Base-by-base conservation (phyloP, 2,797 vertebrate species). In the Coreius guichenoti region DNA sequence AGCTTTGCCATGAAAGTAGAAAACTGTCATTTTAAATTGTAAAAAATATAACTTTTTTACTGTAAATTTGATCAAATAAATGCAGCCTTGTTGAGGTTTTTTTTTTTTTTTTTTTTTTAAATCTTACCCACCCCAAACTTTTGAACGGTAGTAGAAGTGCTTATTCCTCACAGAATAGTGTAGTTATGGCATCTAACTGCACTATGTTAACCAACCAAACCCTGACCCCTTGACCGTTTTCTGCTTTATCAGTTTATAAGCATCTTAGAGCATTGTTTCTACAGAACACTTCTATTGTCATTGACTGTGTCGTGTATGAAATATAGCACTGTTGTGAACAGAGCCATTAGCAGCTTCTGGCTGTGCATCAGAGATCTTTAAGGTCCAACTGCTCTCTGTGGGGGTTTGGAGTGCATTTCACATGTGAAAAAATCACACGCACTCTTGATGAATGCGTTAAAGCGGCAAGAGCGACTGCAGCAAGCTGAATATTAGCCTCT, bases 401-500 rank as follows among this genome's bases (percentile, higher is more conserved):
- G 79, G 67, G 80, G 31, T 80, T 68, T 69, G 31, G 26, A 61
- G 68, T 14, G 8, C 11, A 26, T 73, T 80, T 85, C 43, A 68
- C 67, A 69, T 74, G 36, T 67, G 29, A 56, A 70, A 68, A 77
- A 82, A 69, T 85, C 80, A 45, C 68, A 86, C 75, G 17, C 63
- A 80, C 49, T 51, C 56, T 67, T 82, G 75, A 83, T 54, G 31
- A 80, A 86, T 82, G 58, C 51, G 17, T 51, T 73, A 74, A 77
- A 82, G 36, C 49, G 31, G 74, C 67, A 49, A 80, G 65, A 49
- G 17, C 73, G 80, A 75, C 75, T 73, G 33, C 45, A 33, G 36
- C 61, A 67, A 83, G 81, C 80, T 69, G 72, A 95, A 94, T 94
- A 94, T 96, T 96, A 95, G 95, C 92, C 92, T 95, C 92, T 92